These are phyloP conservation scores for Idaea straminata DNA, from an alignment of 2,888 invertebrate genomes.

Conservation along the genomic window DNA sequence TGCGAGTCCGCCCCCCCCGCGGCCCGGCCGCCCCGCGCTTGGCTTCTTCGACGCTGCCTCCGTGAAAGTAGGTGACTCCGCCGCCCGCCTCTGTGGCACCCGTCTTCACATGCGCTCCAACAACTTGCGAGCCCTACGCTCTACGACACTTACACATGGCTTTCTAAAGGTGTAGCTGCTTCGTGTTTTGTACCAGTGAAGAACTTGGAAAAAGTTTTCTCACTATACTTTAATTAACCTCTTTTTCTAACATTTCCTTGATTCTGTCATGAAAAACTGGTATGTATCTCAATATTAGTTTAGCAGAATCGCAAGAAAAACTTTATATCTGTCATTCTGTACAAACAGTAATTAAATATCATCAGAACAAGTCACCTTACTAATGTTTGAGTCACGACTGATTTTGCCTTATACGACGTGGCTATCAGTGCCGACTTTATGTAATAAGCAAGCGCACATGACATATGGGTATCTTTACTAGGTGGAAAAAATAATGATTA, in stretches of 20 bases:
- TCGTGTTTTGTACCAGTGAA: neutral
- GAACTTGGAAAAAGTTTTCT: neutral
- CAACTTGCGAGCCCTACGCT: slow-evolving; percentile 54
- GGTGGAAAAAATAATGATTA: slow-evolving; percentile 7
- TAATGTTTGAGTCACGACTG: slow-evolving; percentile 32
- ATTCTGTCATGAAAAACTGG: neutral
- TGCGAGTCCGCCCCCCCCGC: slow-evolving; percentile 48
- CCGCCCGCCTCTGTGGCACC: slow-evolving; percentile 42
- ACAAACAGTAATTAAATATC: slow-evolving; percentile 39
- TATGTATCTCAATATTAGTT: slow-evolving; percentile 18
- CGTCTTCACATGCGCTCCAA: slow-evolving; percentile 45
- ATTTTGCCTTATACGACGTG: slow-evolving; percentile 29
- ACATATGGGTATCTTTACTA: neutral
- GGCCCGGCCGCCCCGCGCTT: slow-evolving; percentile 30
- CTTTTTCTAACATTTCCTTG: no score
- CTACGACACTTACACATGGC: slow-evolving; percentile 43
- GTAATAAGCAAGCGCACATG: neutral
- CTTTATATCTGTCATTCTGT: slow-evolving; percentile 24
- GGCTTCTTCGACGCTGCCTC: slow-evolving; percentile 52
- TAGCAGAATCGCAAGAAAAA: neutral
- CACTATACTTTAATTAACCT: no score
- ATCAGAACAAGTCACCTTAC: slow-evolving; percentile 32
- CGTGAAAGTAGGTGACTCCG: slow-evolving; percentile 71
- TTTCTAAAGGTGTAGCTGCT: slow-evolving; percentile 58
- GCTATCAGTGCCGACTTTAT: slow-evolving; percentile 15